Evolutionary conservation across 2,797 vertebrate species (phyloP), one percentile per base, ranked within the genome.

Genomic region (Hyperoplus immaculatus): DNA sequence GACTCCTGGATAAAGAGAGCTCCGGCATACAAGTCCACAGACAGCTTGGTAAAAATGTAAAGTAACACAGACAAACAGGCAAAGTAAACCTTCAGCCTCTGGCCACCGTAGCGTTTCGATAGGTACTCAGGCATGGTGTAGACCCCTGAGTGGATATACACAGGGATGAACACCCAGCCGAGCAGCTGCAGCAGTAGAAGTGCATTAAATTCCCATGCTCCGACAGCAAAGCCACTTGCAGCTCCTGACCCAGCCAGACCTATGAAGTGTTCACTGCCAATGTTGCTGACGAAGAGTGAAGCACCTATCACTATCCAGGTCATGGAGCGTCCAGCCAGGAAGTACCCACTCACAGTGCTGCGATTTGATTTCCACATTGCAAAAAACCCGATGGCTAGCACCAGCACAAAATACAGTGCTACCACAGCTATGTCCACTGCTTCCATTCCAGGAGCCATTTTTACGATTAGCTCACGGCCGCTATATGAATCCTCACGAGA

Each of bases 201-300:
- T 76, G 98, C 97, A 88, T 99, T 99, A 94, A 99, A 98, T 69
- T 99, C 98, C 98, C 98, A 99, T 0, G 98, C 98, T 58, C 97
- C 98, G 56, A 99, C 98, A 77, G 98, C 98, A 93, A 96, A 98
- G 92, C 98, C 98, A 77, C 98, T 99, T 0, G 97, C 98, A 29
- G 98, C 98, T 94, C 98, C 98, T 29, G 98, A 99, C 88, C 98
- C 98, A 75, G 98, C 98, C 86, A 99, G 95, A 90, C 98, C 98
- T 91, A 99, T 99, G 95, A 99, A 99, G 93, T 99, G 98, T 94
- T 99, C 98, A 78, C 98, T 99, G 93, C 98, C 98, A 86, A 99
- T 99, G 95, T 99, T 99, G 95, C 98, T 99, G 93, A 99, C 98
- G 86, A 99, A 99, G 66, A 99, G 96, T 6, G 98, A 99, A 77